phyloP scores from a whole-genome alignment of 2,113 vertebrate genomes.

The Stigmatopora argus region DNA sequence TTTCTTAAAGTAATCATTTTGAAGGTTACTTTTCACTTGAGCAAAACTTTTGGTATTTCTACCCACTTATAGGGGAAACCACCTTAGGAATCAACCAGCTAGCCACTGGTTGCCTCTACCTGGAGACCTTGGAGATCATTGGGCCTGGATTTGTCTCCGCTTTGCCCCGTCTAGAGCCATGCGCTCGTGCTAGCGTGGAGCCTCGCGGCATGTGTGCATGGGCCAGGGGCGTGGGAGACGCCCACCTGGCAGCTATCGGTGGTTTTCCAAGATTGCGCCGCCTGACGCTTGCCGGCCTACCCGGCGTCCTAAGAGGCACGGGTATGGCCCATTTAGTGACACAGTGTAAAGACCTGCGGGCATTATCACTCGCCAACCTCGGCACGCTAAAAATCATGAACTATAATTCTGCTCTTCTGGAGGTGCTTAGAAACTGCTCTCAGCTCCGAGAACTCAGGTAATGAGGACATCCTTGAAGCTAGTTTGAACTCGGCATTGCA shows the following conservation, averaged over 20 bases:
- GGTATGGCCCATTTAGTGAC: slow-evolving; percentile 79
- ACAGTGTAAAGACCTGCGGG: slow-evolving; percentile 80
- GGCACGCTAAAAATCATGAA: slow-evolving; percentile 85
- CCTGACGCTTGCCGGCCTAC: slow-evolving; percentile 89
- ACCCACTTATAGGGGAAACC: slow-evolving; percentile 39
- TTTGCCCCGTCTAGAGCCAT: slow-evolving; percentile 88
- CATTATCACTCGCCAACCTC: slow-evolving; percentile 87
- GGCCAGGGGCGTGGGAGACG: slow-evolving; percentile 78
- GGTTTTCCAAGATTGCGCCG: slow-evolving; percentile 75
- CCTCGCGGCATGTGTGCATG: slow-evolving; percentile 82
- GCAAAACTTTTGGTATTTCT: background rate
- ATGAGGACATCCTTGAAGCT: slow-evolving; percentile 39
- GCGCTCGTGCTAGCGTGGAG: slow-evolving; percentile 76
- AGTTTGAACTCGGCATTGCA: too few relatives aligned
- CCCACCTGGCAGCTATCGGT: slow-evolving; percentile 80
- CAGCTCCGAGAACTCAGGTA: slow-evolving; percentile 91
- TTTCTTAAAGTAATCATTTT: background rate
- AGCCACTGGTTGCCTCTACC: slow-evolving; percentile 69
- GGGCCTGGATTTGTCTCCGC: slow-evolving; percentile 88
- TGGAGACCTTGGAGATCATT: slow-evolving; percentile 85
- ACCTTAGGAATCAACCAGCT: slow-evolving; percentile 76
- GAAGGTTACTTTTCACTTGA: background rate
- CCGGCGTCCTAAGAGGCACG: slow-evolving; percentile 82
- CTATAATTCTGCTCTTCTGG: slow-evolving; percentile 80
- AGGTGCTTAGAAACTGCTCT: slow-evolving; percentile 82